Evolutionary conservation across 2,888 invertebrate species (phyloP), one percentile per base, ranked within the genome.

Genomic region (Chymomyza fuscimana): DNA sequence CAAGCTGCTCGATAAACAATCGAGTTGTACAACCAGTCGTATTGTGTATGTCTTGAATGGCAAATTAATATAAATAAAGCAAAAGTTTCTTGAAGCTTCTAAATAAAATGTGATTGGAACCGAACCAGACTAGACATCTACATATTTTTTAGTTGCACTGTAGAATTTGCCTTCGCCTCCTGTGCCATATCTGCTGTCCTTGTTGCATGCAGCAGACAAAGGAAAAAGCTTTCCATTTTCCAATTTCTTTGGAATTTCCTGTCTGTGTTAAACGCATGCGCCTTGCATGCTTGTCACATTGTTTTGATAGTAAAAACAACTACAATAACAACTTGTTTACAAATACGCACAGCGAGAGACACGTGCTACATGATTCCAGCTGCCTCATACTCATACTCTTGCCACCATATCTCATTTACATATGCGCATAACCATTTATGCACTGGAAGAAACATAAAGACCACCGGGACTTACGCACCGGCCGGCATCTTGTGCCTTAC

Each of bases 291-390:
- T 15, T 56, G 46, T 69, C 70, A 66, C 74, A 78, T 78, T 83
- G 82, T 84, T 86, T 79, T 84, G 82, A 80, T 84, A 70, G 80
- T 84, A 81, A 83, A 81, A 76, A 66, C 54, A 56, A 52, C 29
- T n/a, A 16, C 16, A 19, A 22, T 22, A 51, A 25, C 22, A 58
- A 61, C 72, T 84, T 84, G 83, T 84, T 84, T 84, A 84, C 86
- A 84, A 84, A 85, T 79, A 81, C 70, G 70, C 69, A 59, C 7
- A 58, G 36, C 15, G 59, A 72, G 29, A 61, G 73, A 68, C 82
- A 83, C 84, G 84, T 74, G 81, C 63, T 58, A 3, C 40, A 46
- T 15, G 52, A 1, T 54, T 19, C 16, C 52, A 54, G 52, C 16
- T 54, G 16, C 52, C 52, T 5, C 52, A 16, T 5, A 0, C 19